Base-by-base conservation (phyloP, 1,140 invertebrate genomes). In the Drosophila nikananu region DNA sequence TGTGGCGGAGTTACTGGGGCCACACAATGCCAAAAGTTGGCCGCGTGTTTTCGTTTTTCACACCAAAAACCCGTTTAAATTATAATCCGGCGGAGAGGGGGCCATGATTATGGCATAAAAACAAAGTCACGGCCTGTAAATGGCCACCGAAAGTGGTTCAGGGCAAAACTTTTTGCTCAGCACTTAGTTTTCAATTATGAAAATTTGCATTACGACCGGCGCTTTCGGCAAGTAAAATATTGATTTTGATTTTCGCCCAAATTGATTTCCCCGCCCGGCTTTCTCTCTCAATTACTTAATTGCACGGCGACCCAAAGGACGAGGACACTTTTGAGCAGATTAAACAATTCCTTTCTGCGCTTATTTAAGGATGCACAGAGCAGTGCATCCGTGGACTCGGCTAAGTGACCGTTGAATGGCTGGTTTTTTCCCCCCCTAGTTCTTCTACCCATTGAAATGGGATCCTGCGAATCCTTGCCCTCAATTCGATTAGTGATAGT, bases 111-210 rank as follows among this genome's bases (percentile, higher is more conserved):
- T 71, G 42, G 35, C 48, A 71, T 71, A 51, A 73, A 73, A 73
- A 72, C 52, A 55, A 59, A 60, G 37, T 27, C 44, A 39, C 42
- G 15, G 35, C 37, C 71, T 51, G 71, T 44, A 73, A 73, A 61
- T 61, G 71, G 55, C 63, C 59, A 64, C 62, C 68, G 44, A 82
- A 81, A 82, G 74, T 82, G 80, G 67, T 82, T 82, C 81, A 74
- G 68, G 63, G 59, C 46, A 77, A 82, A 83, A 86, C 73, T 86
- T 84, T 84, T 81, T 72, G 82, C 68, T 63, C 64, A 70, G 83
- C 83, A 87, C 83, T 87, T 87, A 87, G 77, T 89, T 89, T 87
- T 87, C 83, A 87, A 89, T 87, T 87, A 87, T 87, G 84, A 83
- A 87, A 73, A 87, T 87, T 87, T 87, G 80, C 83, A 77, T 83